These are phyloP conservation scores for Drosophila sp. DNA, from an alignment of 1,140 invertebrate species.

Conservation along the genomic window DNA sequence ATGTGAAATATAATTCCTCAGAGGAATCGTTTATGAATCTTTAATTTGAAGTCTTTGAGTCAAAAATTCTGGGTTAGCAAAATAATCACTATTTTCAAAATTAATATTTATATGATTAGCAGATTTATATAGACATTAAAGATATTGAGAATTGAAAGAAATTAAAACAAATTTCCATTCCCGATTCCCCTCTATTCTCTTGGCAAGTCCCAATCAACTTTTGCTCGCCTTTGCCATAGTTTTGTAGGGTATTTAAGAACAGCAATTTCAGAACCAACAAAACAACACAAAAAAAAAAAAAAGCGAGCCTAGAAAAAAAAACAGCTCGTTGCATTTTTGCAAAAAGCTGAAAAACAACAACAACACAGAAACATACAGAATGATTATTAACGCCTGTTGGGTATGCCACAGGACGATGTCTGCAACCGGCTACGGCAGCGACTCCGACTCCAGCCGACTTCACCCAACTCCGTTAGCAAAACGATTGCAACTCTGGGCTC, in stretches of 20 bases:
- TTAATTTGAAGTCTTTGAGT: no score
- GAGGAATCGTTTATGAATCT: no score
- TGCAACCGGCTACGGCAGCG: conserved; percentile 34
- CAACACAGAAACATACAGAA: conserved; percentile 47
- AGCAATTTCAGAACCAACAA: conserved; percentile 50
- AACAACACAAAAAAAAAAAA: conserved; percentile 45
- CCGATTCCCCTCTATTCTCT: no score
- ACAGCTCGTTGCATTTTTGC: conserved; percentile 47
- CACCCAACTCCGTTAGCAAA: neutral
- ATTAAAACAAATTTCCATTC: no score
- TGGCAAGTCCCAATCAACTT: neutral
- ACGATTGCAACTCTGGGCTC: conserved; percentile 16
- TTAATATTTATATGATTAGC: no score
- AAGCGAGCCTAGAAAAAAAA: conserved; percentile 21
- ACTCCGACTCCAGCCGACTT: conserved; percentile 23
- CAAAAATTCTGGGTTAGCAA: no score
- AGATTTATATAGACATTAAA: no score
- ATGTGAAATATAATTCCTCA: no score
- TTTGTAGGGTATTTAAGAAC: conserved; percentile 45
- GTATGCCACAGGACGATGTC: conserved; percentile 78
- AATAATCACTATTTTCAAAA: no score
- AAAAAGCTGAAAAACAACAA: conserved; percentile 24
- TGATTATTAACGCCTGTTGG: conserved; percentile 80
- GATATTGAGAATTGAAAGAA: no score
- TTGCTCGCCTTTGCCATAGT: conserved; percentile 20